These are phyloP conservation scores for silkworm (Bombyx mori) DNA, from an alignment of 1,140 invertebrate species.

Conservation along the genomic window DNA sequence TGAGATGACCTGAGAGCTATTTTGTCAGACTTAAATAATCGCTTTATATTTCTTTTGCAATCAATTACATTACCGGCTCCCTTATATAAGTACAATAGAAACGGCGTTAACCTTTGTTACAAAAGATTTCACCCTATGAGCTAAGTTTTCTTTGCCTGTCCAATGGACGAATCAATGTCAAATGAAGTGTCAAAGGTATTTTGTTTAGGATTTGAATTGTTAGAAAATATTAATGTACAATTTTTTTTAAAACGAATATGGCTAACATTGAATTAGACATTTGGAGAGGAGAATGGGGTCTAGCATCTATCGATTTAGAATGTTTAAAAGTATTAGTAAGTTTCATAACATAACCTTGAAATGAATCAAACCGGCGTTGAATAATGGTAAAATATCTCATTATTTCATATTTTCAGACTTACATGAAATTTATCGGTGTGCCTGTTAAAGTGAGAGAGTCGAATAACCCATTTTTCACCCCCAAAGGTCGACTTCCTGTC, in stretches of 20 bases:
- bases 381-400: slow-evolving; percentile 14
- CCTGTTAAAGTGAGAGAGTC: slow-evolving; percentile 77
- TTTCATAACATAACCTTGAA: slow-evolving; percentile 37
- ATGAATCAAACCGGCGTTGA: slow-evolving; percentile 21
- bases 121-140: too few species aligned
- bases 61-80: too few species aligned
- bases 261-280: slow-evolving; percentile 77
- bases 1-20: too few species aligned
- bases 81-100: too few species aligned
- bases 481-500: slow-evolving; percentile 78
- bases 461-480: slow-evolving; percentile 80
- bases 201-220: slow-evolving; percentile 2
- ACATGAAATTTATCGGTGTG: slow-evolving; percentile 80
- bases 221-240: not conserved
- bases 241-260: slow-evolving; percentile 27
- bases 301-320: slow-evolving; percentile 85
- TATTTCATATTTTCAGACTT: slow-evolving; percentile 73
- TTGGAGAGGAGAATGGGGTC: slow-evolving; percentile 87
- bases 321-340: slow-evolving; percentile 85
- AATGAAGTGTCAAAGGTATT: not conserved
- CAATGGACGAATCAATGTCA: too few species aligned
- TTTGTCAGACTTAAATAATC: too few species aligned
- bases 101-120: too few species aligned
- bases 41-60: too few species aligned
- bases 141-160: too few species aligned